Conservation (phyloP, 2,797 vertebrate genomes). For the Eidolon dupreanum region DNA sequence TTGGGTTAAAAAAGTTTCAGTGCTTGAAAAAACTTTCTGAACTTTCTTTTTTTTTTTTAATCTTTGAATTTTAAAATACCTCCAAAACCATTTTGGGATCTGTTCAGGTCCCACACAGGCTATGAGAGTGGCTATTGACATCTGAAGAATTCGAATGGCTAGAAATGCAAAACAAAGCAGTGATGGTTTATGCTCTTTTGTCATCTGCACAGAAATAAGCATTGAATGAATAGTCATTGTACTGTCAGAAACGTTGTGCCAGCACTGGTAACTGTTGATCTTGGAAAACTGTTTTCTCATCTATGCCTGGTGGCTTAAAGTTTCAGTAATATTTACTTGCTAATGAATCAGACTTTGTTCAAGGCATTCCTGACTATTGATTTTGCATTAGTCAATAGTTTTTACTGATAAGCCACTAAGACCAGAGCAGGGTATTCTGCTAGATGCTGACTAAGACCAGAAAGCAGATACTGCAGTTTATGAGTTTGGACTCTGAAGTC, state of each 20-base stretch:
- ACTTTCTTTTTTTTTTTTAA: not conserved
- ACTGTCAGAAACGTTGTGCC: not conserved
- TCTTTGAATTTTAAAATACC: not conserved
- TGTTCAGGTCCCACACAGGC: not conserved
- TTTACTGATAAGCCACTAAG: not conserved
- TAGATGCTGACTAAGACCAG: not conserved
- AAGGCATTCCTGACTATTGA: not conserved
- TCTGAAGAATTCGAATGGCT: not conserved
- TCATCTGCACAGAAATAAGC: conserved; percentile 41
- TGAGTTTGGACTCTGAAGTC: not conserved
- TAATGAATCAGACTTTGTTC: conserved; percentile 50
- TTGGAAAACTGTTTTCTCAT: conserved; percentile 58
- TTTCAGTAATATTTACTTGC: conserved; percentile 50
- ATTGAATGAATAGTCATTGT: not conserved
- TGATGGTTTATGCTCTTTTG: not conserved
- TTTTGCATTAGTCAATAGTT: conserved; percentile 14
- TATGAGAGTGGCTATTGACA: not conserved
- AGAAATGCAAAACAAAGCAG: conserved; percentile 1
- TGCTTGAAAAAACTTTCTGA: not conserved
- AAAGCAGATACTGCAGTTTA: not conserved
- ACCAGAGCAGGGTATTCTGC: not conserved
- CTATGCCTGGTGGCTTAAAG: not conserved
- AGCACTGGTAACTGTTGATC: conserved; percentile 55
- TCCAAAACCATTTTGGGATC: not conserved
- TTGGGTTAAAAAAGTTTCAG: not conserved